Evolutionary conservation across 2,888 invertebrate species (phyloP), one percentile per base, ranked within the genome.

Genomic region (Nymphalis c-album): DNA sequence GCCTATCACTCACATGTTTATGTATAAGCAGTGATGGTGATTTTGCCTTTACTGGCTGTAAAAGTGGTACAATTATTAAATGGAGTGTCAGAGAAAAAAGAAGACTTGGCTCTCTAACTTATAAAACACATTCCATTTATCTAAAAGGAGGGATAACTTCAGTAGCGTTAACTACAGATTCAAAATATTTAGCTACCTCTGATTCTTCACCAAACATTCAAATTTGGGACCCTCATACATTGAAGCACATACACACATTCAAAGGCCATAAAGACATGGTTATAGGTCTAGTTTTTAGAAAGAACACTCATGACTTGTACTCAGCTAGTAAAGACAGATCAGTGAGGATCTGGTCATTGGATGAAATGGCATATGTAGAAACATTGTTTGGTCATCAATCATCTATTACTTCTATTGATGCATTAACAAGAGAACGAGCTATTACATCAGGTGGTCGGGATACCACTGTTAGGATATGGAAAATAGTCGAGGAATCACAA

Each of bases 351-450:
- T 99, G 99, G 99, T 97, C 97, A 74, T 90, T 99, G 64, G 97
- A 98, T 90, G 98, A 99, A 85, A 97, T 98, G 97, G 96, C 97
- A 2, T 99, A 98, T 87, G 96, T 98, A 13, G 99, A 99, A 91
- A 97, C 97, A 63, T 91, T 99, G 93, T 97, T 97, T 92, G 99
- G 99, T 5, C 99, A 99, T 87, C 97, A 98, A 85, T 95, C 96
- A 77, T 93, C 94, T 2, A 95, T 99, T 10, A 96, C 96, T 6
- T 95, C 96, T 10, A 96, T 99, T 72, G 99, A 99, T 91, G 96
- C 97, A 13, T 89, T 99, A 68, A 93, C 95, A 45, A 94, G 96
- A 76, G 98, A 99, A 80, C 93, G 98, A 74, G 97, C 97, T 6
- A 93, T 99, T 16, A 97, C 98, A 0, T 94, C 96, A 20, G 99